These are phyloP conservation scores for Aeoliscus strigatus DNA, from an alignment of 2,797 vertebrate genomes.

Conservation along the genomic window DNA sequence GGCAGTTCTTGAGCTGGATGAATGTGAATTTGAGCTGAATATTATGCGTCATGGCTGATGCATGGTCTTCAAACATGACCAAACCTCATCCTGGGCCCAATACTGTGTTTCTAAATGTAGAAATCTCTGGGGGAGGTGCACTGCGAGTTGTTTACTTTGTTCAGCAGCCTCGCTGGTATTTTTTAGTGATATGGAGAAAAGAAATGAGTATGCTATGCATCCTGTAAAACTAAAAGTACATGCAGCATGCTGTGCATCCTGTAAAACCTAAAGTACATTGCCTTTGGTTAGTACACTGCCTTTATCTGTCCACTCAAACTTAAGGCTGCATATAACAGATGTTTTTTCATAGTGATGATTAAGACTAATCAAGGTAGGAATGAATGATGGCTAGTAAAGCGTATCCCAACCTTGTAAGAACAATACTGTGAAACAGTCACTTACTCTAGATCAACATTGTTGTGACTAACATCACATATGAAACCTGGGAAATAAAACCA, in stretches of 20 bases:
- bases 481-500: too few relatives aligned
- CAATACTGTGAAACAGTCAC: too few relatives aligned
- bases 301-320: neutral
- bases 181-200: constrained; percentile 16
- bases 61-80: constrained; percentile 15
- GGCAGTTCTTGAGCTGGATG: constrained; percentile 7
- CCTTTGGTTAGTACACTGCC: constrained; percentile 12
- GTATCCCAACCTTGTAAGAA: neutral
- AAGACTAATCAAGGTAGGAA: neutral
- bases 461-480: too few relatives aligned
- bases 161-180: constrained; percentile 12
- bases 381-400: neutral
- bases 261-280: constrained; percentile 7
- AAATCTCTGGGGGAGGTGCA: constrained; percentile 17
- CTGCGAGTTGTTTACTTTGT: constrained; percentile 22
- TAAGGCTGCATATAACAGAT: neutral
- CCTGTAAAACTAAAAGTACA: constrained; percentile 10
- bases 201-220: constrained; percentile 16
- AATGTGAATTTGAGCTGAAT: constrained; percentile 3
- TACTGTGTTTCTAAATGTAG: constrained; percentile 10
- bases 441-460: too few relatives aligned
- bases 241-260: constrained; percentile 16
- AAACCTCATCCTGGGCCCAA: constrained; percentile 2
- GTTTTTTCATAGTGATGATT: constrained; percentile 1
- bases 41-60: constrained; percentile 10